These are phyloP conservation scores for Calosoma granatense DNA, from an alignment of 1,140 invertebrate genomes.

Conservation along the genomic window DNA sequence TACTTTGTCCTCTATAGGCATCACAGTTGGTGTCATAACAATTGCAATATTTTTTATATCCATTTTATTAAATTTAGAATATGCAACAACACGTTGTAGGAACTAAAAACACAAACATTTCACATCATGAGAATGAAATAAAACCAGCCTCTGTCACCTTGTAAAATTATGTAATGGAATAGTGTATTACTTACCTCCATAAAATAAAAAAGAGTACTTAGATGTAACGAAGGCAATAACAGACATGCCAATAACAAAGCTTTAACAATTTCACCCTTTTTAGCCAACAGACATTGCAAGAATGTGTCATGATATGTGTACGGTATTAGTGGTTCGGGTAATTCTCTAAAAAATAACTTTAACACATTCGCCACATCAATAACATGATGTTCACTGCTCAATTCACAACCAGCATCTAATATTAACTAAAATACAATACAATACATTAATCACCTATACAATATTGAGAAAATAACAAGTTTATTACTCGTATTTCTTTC, in stretches of 20 bases:
- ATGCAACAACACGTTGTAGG: constrained; percentile 46
- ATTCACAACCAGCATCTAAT: constrained; percentile 51
- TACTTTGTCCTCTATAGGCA: constrained; percentile 52
- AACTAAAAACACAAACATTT: constrained; percentile 39
- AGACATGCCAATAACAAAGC: constrained; percentile 52
- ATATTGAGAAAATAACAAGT: not conserved
- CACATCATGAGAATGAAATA: not conserved
- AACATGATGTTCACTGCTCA: constrained; percentile 55
- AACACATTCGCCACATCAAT: constrained; percentile 74
- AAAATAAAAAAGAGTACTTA: constrained; percentile 57
- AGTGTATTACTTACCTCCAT: constrained; percentile 43
- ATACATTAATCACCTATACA: not conserved
- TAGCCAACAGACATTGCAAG: constrained; percentile 50
- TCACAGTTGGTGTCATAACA: constrained; percentile 70
- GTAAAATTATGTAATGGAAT: constrained; percentile 3
- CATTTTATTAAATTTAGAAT: constrained; percentile 69
- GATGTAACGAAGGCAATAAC: constrained; percentile 48
- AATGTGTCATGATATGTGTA: constrained; percentile 61
- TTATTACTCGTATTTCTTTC: constrained; percentile 66
- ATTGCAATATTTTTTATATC: constrained; percentile 66
- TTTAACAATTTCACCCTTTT: constrained; percentile 35
- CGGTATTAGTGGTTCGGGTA: constrained; percentile 74
- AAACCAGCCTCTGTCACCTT: not conserved
- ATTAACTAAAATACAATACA: constrained; percentile 35
- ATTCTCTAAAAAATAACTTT: constrained; percentile 69